Base-by-base conservation (phyloP, 2,888 invertebrate genomes). In the Amblyteles armatorius region DNA sequence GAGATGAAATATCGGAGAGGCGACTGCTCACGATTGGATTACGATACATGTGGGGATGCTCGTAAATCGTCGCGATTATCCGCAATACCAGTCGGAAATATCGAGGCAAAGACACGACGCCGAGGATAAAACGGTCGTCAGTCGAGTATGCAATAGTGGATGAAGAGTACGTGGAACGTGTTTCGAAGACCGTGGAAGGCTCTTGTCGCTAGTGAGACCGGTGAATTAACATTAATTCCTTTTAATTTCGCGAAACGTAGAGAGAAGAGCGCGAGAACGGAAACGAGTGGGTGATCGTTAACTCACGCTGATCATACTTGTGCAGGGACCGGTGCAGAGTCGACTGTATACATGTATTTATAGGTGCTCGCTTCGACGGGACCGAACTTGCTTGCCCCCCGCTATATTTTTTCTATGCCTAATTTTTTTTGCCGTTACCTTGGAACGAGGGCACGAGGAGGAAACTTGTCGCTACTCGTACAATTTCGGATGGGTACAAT, bases 201-300 rank as follows among this genome's bases (percentile, higher is more conserved):
- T 13, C 22, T 13, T 26, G 11, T 57, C 26, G 57, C 1, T 1
- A 57, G 26, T 11, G 77, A 71, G 33, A 19, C 48, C 60, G 5
- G 48, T 60, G 77, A 84, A 81, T 81, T 84, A 84, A 81, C 81
- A 78, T 81, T 84, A 79, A 85, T 85, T 85, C 79, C 60, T 80
- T 77, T 85, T 79, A 80, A 83, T 80, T 55, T 83, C 60, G 80
- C 68, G 67, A 48, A 52, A 48, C 63, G 36, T 52, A 36, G 63
- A 40, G 72, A 29, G 60, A 63, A 71, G 65, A 73, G 44, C 50
- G 44, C 63, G 52, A 36, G 74, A 76, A 83, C 85, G 85, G 85
- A 85, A 85, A 80, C 79, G 83, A 72, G 85, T 85, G 85, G 85
- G 85, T 79, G 85, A 85, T 69, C 73, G 72, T 77, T 44, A 82